phyloP scores from a whole-genome alignment of 2,888 invertebrate genomes.

The Tromatobia lineatoria region DNA sequence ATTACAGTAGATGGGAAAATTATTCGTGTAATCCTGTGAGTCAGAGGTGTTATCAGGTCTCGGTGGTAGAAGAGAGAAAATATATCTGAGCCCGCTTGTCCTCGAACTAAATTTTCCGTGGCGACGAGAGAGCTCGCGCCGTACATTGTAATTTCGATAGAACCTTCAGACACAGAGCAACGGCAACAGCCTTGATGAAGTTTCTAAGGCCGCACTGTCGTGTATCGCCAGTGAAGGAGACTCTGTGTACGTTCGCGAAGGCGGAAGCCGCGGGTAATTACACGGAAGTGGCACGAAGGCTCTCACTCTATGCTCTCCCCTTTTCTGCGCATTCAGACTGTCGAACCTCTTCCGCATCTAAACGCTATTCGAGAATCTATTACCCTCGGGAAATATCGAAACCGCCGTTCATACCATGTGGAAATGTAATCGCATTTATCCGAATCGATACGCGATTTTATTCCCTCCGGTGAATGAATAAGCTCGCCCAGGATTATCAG shows the following conservation, averaged over 20 bases:
- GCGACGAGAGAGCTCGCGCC: conserved; percentile 48
- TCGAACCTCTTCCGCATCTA: neutral
- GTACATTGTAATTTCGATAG: conserved; percentile 69
- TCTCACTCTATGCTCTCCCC: conserved; percentile 35
- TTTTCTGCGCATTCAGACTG: conserved; percentile 4
- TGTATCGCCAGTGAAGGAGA: conserved; percentile 21
- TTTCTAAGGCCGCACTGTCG: conserved; percentile 64
- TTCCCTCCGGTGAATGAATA: neutral
- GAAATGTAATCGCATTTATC: conserved; percentile 11
- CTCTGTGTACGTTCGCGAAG: conserved; percentile 70
- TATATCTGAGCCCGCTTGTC: conserved; percentile 54
- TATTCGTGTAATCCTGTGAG: conserved; percentile 35
- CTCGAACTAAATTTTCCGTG: conserved; percentile 69
- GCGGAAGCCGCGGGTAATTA: conserved; percentile 80
- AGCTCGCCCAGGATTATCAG: neutral
- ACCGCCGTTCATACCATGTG: neutral
- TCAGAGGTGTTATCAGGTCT: conserved; percentile 1
- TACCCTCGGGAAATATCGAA: neutral
- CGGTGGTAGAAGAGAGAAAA: conserved; percentile 38
- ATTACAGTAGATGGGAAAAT: conserved; percentile 46
- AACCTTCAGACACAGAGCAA: conserved; percentile 49
- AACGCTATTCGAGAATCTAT: neutral
- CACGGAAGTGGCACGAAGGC: conserved; percentile 77
- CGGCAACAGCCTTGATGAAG: conserved; percentile 67
- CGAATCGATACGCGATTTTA: neutral